Conservation (phyloP, 2,797 vertebrate species). For the Sebastes hubbsi region DNA sequence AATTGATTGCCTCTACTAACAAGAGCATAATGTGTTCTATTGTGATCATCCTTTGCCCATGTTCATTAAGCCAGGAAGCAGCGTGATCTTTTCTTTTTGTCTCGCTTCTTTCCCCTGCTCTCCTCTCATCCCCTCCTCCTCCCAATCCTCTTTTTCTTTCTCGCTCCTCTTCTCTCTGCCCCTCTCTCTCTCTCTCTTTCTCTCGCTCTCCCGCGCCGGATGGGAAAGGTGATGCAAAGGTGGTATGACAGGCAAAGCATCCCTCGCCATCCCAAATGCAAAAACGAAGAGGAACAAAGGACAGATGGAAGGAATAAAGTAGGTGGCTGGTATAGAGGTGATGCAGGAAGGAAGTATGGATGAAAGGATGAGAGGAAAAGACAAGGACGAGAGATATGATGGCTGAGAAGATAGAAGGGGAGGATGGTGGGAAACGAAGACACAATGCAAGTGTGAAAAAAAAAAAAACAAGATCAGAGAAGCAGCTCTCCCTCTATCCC, state of each 20-base stretch:
- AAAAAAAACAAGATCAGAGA: slow-evolving; percentile 46
- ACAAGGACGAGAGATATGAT: slow-evolving; percentile 14
- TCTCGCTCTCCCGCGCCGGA: slow-evolving; percentile 53
- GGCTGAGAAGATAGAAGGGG: slow-evolving; percentile 19
- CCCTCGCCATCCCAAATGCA: slow-evolving; percentile 68
- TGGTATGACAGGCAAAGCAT: slow-evolving; percentile 90
- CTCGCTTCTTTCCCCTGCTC: slow-evolving; percentile 28
- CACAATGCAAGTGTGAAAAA: slow-evolving; percentile 29
- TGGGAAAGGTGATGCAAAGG: slow-evolving; percentile 87
- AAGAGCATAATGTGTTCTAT: slow-evolving; percentile 86
- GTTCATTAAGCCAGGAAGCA: slow-evolving; percentile 86
- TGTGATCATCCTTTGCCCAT: slow-evolving; percentile 83
- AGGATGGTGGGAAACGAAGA: slow-evolving; percentile 29
- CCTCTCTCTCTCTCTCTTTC: background rate
- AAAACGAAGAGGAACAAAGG: slow-evolving; percentile 65
- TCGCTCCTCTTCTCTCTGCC: slow-evolving; percentile 16
- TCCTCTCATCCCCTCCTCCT: slow-evolving; percentile 9
- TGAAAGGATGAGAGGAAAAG: slow-evolving; percentile 38
- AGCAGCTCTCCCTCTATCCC: slow-evolving; percentile 67
- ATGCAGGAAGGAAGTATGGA: slow-evolving; percentile 36
- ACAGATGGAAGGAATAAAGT: slow-evolving; percentile 44
- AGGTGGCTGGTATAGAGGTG: slow-evolving; percentile 40
- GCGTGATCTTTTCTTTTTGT: slow-evolving; percentile 70
- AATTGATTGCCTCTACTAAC: slow-evolving; percentile 84
- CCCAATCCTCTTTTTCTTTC: slow-evolving; percentile 23